phyloP scores from a whole-genome alignment of 2,888 invertebrate genomes.

The Brachyopa scutellaris region DNA sequence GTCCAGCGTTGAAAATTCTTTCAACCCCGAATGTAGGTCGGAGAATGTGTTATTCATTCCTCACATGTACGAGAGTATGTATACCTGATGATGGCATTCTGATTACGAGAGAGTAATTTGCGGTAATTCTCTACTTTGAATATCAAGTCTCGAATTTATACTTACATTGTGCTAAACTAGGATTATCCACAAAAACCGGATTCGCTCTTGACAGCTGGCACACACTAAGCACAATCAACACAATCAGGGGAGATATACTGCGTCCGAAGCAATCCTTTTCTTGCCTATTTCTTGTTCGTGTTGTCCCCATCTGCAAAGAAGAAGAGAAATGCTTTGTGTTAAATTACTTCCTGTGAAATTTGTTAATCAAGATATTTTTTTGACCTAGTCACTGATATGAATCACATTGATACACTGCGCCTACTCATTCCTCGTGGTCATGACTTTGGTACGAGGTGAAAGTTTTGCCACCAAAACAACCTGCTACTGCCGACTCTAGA shows the following conservation, averaged over 20 bases:
- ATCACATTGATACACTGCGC: constrained; percentile 41
- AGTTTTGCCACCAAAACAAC: constrained; percentile 55
- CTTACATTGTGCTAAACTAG: constrained; percentile 82
- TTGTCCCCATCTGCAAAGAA: constrained; percentile 78
- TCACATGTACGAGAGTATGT: constrained; percentile 37
- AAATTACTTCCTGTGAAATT: constrained; percentile 15
- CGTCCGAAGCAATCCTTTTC: constrained; percentile 42
- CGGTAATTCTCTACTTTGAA: constrained; percentile 26
- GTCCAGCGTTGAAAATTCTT: constrained; percentile 50
- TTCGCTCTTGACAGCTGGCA: constrained; percentile 76
- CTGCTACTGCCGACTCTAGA: constrained; percentile 53
- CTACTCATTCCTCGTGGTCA: constrained; percentile 56
- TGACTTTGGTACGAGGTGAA: constrained; percentile 65
- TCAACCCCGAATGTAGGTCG: constrained; percentile 58
- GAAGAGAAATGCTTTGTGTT: constrained; percentile 44
- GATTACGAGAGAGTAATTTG: constrained; percentile 54
- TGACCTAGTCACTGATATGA: constrained; percentile 64
- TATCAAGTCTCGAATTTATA: constrained; percentile 55
- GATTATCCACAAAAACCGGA: constrained; percentile 82
- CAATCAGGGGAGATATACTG: constrained; percentile 46
- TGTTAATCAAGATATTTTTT: not conserved
- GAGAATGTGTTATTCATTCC: constrained; percentile 59
- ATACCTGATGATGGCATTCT: constrained; percentile 49
- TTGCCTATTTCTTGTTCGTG: constrained; percentile 67
- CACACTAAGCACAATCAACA: constrained; percentile 74